These are phyloP conservation scores for Elgaria multicarinata DNA, from an alignment of 2,113 vertebrate genomes.

Conservation along the genomic window DNA sequence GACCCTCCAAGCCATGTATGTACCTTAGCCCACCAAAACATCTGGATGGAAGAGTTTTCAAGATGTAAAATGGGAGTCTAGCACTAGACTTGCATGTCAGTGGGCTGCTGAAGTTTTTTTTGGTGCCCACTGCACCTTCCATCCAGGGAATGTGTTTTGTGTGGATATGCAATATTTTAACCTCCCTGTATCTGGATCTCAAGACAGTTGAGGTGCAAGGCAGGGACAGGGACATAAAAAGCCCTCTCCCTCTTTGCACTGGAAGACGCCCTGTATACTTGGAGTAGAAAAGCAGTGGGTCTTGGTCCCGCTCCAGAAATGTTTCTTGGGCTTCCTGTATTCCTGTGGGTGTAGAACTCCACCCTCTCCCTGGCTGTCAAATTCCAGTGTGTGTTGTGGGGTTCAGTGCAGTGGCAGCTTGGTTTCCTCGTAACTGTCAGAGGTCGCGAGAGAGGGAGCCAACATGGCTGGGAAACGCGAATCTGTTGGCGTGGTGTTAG, in stretches of 20 bases:
- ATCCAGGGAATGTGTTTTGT: not conserved
- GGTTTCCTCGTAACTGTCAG: not conserved
- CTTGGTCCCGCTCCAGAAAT: too few species aligned
- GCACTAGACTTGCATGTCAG: not conserved
- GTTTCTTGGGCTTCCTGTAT: not conserved
- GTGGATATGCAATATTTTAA: not conserved
- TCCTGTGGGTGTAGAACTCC: not conserved
- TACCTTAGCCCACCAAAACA: not conserved
- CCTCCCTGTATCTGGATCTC: not conserved
- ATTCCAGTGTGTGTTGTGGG: not conserved
- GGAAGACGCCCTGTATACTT: not conserved
- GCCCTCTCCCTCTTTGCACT: not conserved
- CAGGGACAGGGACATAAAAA: not conserved
- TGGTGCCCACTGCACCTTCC: not conserved
- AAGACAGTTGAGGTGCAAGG: not conserved
- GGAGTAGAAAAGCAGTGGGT: not conserved
- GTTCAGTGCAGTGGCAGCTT: too few species aligned
- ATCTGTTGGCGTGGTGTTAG: not conserved
- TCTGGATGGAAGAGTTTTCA: not conserved
- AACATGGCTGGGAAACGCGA: not conserved
- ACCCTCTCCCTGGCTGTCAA: not conserved
- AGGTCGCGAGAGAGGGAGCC: not conserved
- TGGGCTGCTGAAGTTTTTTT: not conserved
- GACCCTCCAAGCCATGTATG: not conserved
- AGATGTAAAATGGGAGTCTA: not conserved